phyloP scores from a whole-genome alignment of 2,888 invertebrate species.

The Microctonus brassicae region DNA sequence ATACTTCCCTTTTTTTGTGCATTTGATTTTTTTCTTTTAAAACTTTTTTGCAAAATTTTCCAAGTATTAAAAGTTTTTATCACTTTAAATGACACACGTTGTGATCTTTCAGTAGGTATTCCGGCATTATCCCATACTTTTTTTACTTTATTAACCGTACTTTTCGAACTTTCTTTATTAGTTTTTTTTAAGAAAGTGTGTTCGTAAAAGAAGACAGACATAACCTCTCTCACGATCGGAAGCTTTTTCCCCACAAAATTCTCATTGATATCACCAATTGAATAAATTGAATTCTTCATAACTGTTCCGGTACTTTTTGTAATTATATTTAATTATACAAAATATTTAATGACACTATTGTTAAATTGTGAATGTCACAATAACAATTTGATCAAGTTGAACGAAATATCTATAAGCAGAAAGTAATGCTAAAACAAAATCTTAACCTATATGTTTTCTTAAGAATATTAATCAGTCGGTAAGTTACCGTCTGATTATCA shows the following conservation, averaged over 20 bases:
- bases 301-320: too few species aligned
- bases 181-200: background rate
- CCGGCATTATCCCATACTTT: background rate
- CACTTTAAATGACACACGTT: background rate
- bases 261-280: background rate
- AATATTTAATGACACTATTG: background rate
- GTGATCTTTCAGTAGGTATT: background rate
- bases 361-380: too few species aligned
- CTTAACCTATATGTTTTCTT: too few species aligned
- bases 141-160: background rate
- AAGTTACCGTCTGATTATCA: background rate
- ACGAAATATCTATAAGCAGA: too few species aligned
- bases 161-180: background rate
- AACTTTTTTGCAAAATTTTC: background rate
- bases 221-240: background rate
- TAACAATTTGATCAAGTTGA: too few species aligned
- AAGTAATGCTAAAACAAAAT: background rate
- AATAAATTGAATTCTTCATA: background rate
- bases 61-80: background rate
- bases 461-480: too few species aligned
- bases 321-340: background rate
- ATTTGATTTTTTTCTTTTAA: background rate
- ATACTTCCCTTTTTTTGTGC: background rate
- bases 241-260: background rate
- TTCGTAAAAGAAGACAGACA: background rate